Base-by-base conservation (phyloP, 2,113 vertebrate genomes). In the Zeus faber region DNA sequence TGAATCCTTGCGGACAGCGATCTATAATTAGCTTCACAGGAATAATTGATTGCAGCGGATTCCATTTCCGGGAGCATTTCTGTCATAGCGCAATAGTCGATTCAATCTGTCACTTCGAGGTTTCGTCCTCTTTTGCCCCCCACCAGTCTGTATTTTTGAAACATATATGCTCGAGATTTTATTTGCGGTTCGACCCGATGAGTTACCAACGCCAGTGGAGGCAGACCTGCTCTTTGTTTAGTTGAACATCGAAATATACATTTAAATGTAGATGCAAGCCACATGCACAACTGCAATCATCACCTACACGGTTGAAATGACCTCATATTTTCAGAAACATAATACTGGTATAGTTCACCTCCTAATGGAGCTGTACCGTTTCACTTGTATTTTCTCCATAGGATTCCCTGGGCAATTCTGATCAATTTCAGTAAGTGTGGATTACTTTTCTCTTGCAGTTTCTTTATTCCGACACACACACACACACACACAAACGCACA, bases 381-480 rank as follows among this genome's bases (percentile, higher is more conserved):
- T 58, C 8, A 49, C 18, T 54, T 63, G 27, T 31, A 9, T 62
- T 65, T 26, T 65, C 50, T 51, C 57, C 63, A 7, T 35, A 90
- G 87, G 83, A 85, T 2, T 44, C 67, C 26, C 43, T 47, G 11
- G 70, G 33, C 50, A 76, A 86, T 16, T 35, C 41, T 1, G 67
- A 84, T n/a, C 72, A 71, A 50, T 52, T 84, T 33, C 83, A 81
- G 90, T 91, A 78, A 89, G 87, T 82, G 22, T 43, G 45, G 24
- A 5, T 23, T 13, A n/a, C n/a, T n/a, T n/a, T n/a, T n/a, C n/a
- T n/a, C n/a, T n/a, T n/a, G n/a, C n/a, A n/a, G n/a, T n/a, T n/a
- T n/a, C n/a, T n/a, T n/a, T n/a, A n/a, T n/a, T n/a, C n/a, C n/a
- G n/a, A n/a, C n/a, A n/a, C n/a, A n/a, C n/a, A n/a, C n/a, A n/a